Evolutionary conservation across 23 tunicate genomes (phyloP), one percentile per base, ranked within the genome.

Genomic region (Trididemnum nubilum): DNA sequence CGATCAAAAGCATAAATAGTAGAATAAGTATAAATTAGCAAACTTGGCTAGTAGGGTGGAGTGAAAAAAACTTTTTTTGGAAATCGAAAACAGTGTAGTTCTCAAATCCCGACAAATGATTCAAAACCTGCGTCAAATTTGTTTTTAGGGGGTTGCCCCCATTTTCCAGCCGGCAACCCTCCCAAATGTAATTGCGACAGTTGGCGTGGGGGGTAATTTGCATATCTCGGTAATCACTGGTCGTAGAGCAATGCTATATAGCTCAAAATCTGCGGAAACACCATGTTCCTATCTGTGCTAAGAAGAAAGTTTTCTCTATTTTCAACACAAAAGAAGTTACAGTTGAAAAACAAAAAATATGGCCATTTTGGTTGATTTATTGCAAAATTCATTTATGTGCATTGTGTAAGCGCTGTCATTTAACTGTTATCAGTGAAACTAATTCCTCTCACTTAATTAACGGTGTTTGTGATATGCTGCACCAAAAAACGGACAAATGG

Each of bases 141-240:
- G 54, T 44, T 44, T 44, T 44, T 44, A n/a, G 9, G 54, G 54
- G 54, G 54, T 44, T 44, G 54, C 54, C 54, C 54, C 54, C 54
- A 44, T 44, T 44, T 44, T 44, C 54, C 54, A 44, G 54, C 54
- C 54, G 54, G 54, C 54, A 44, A 44, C 54, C 54, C 54, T 15
- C 54, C 54, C 9, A 44, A 44, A 44, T 44, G 54, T 44, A 44
- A 15, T 44, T 15, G 54, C 54, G 15, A 44, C 15, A 9, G 54
- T 7, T 9, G 54, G 54, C 54, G 54, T 15, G 15, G 54, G 54
- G 54, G 54, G 54, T 44, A 15, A 15, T 15, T 44, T 15, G 15
- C 54, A 44, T 44, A 44, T 44, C 54, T 44, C 54, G 54, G 54
- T 44, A 44, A 15, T 15, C 54, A 44, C 54, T 44, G 54, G 54